Base-by-base conservation (phyloP, 2,113 vertebrate genomes). In the Stigmatopora nigra region DNA sequence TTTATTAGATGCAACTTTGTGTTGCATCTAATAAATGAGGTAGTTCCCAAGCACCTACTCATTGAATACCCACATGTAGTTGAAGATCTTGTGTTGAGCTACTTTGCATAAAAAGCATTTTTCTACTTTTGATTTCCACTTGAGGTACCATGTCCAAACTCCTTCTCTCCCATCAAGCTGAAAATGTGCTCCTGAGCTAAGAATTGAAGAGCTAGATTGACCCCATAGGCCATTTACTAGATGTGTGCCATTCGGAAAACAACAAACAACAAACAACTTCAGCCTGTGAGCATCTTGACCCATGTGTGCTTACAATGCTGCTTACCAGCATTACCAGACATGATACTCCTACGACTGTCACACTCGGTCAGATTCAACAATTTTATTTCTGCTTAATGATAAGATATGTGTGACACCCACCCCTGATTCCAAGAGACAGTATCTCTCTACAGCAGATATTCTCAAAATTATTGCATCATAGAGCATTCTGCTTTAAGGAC, bases 191-290 rank as follows among this genome's bases (percentile, higher is more conserved):
- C 69, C 77, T 49, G 75, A 75, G 61, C 69, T 71, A 52, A 47
- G 63, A 55, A 70, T 31, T 82, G 73, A 80, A 86, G 85, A 74
- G 84, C 68, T 22, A 9, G 48, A 59, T 75, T 65, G 76, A 84
- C 78, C 48, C 8, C 3, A 0, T 20, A 61, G 80, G 79, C 67
- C 82, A 65, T 69, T 76, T 72, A 80, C 17, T 71, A 80, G 80
- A 82, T 78, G 71, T 41, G 63, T 62, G 72, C 59, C 82, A 78
- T 75, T 86, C 84, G 82, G 83, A 78, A 77, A 85, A 82, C 80
- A 86, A 84, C 84, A 87, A n/a, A n/a, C n/a, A n/a, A n/a, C n/a
- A 88, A 61, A 87, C 87, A 87, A 78, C 86, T 87, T 84, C 65
- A 86, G 68, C 72, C 72, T 68, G 74, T 75, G 67, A 70, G 65